Evolutionary conservation across 2,797 vertebrate species (phyloP).

Genomic region (Tauraco hartlaubi): DNA sequence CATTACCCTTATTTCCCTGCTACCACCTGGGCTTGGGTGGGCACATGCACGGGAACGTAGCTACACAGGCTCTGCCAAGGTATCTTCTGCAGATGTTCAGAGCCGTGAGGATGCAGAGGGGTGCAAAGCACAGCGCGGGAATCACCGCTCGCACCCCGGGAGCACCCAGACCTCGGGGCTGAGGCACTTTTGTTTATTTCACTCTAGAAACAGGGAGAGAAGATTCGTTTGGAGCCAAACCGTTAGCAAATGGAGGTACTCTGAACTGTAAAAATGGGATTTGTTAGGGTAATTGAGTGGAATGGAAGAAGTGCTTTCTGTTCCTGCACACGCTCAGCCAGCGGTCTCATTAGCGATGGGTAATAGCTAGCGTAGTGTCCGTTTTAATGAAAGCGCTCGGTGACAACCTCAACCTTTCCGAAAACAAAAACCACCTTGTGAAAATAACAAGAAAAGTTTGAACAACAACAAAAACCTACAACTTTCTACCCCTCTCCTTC

Average conservation of each 20-base stretch:
- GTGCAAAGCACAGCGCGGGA: rapidly evolving
- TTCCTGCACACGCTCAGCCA: not conserved
- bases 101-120: not conserved
- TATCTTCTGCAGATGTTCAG: not conserved
- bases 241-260: not conserved
- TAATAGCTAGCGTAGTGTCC: not conserved
- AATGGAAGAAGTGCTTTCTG: constrained; percentile 7
- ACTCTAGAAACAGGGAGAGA: not conserved
- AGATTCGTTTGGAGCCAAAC: not conserved
- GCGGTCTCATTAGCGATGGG: constrained; percentile 33
- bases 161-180: rapidly evolving
- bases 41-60: not conserved
- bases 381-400: constrained; percentile 1
- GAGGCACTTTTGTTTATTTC: not conserved
- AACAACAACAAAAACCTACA: not conserved
- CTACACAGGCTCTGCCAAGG: rapidly evolving
- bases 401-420: constrained; percentile 1
- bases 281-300: constrained; percentile 39
- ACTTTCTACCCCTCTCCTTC: not conserved
- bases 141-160: rapidly evolving
- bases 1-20: not conserved
- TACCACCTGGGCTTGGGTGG: not conserved
- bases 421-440: constrained; percentile 8
- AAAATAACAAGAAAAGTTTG: not conserved
- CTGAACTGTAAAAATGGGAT: constrained; percentile 37